Conservation (phyloP, 2,113 vertebrate genomes). For the Cavia aperea region DNA sequence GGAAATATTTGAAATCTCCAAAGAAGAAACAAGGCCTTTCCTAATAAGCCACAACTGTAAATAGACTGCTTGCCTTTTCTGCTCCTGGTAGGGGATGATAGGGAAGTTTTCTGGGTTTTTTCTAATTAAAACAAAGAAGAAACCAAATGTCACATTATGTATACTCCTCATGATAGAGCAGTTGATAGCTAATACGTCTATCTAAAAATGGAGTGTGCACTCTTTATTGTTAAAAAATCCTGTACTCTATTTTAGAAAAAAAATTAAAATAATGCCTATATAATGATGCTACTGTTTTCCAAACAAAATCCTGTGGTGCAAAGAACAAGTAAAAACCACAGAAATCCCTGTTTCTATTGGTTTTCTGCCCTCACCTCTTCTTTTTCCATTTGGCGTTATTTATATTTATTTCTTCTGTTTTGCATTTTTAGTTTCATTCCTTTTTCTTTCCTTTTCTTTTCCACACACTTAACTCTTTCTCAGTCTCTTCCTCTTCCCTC, state of each 20-base stretch:
- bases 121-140: not conserved
- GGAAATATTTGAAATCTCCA: not conserved
- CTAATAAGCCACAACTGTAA: not conserved
- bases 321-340: not conserved
- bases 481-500: not conserved
- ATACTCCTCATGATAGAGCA: not conserved
- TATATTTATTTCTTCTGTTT: not conserved
- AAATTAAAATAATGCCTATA: not conserved
- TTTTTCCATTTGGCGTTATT: not conserved
- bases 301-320: not conserved
- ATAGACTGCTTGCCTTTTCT: not conserved
- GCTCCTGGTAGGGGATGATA: not conserved
- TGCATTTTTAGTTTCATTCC: not conserved
- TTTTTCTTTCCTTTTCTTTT: not conserved
- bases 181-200: not conserved
- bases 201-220: not conserved
- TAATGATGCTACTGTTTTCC: not conserved
- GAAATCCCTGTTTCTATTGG: not conserved
- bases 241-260: not conserved
- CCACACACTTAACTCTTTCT: not conserved
- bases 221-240: not conserved
- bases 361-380: fast-evolving
- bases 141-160: not conserved
- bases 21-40: not conserved
- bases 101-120: not conserved